Evolutionary conservation across 2,888 invertebrate genomes (phyloP), one percentile per base, ranked within the genome.

Genomic region (Smittia aterrima): DNA sequence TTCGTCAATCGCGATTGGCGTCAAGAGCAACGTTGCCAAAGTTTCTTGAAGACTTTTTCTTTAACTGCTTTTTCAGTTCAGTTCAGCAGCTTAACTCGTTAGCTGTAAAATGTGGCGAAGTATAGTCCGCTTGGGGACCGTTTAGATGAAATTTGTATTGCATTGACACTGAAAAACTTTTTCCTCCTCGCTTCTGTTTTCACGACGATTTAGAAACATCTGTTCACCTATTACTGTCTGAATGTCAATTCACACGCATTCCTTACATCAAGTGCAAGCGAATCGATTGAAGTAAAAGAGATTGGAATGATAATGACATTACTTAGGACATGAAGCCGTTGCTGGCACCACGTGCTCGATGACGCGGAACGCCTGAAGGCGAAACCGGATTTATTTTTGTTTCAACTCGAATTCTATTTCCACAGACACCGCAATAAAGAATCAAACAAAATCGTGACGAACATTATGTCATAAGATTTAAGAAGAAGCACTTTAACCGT

Each of bases 151-250:
- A 38, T 66, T 66, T 38, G 16, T 38, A 11, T 40, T 2, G 0
- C 20, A 32, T 68, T 67, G 68, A 68, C 68, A 68, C 41, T 68
- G 68, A 25, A 2, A 22, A 53, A 68, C 3, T 66, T 66, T 7
- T 16, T 27, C 18, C 32, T 66, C 20, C 27, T 38, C 66, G 16
- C 18, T 66, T 66, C 27, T 16, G 25, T 32, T 18, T n/a, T 38
- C 38, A n/a, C 22, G 20, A 20, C 22, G 53, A 3, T 13, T 11
- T 62, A 18, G n/a, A 22, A 22, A 58, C 18, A 22, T 18, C 18
- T n/a, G n/a, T 58, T 58, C 6, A n/a, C n/a, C n/a, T n/a, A n/a
- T n/a, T n/a, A 38, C 4, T 4, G 38, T 4, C 38, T 4, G 6
- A 38, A 38, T 38, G 4, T 38, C 38, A 38, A 38, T 18, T 9